Evolutionary conservation across 2,113 vertebrate species (phyloP), one percentile per base, ranked within the genome.

Genomic region (Upupa epops): DNA sequence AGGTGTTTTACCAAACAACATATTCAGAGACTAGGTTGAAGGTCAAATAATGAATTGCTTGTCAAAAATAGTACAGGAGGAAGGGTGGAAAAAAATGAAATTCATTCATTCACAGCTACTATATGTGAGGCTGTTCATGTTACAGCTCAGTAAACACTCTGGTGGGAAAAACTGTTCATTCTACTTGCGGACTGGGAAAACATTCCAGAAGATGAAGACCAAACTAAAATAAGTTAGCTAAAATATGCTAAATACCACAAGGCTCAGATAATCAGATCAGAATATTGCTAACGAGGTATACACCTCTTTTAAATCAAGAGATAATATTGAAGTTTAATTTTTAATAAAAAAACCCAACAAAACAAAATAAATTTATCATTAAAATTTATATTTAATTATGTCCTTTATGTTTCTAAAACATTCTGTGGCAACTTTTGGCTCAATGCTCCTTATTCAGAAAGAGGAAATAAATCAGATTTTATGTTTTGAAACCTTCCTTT

Each of bases 41-140:
- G 49, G 88, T 58, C 40, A 85, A 25, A 79, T 76, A 92, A 84
- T 32, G 21, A 74, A 72, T 84, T 92, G 24, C 46, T 65, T 95
- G 71, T 93, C 74, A 94, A 65, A 94, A 87, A 24, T 6, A 54
- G 31, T 51, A 51, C 12, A 82, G 36, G 78, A 84, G 2, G 81
- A 19, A 65, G 4, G 5, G 9, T 16, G 4, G 25, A 72, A 87
- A 80, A 15, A 48, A 86, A 49, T 6, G 1, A 52, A 89, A 82
- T 78, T 49, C 3, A 46, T 79, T 91, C 10, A 66, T 22, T 59
- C 51, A 79, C 48, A 83, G 16, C 46, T 73, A 15, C 13, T 45
- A 6, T 31, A 17, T 45, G 9, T 40, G 25, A 78, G 21, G 13
- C 26, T 89, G 36, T 60, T 93, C 66, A 65, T 31, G 31, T 63